Base-by-base conservation (phyloP, 2,113 vertebrate genomes). In the Rhodinocichla rosea region DNA sequence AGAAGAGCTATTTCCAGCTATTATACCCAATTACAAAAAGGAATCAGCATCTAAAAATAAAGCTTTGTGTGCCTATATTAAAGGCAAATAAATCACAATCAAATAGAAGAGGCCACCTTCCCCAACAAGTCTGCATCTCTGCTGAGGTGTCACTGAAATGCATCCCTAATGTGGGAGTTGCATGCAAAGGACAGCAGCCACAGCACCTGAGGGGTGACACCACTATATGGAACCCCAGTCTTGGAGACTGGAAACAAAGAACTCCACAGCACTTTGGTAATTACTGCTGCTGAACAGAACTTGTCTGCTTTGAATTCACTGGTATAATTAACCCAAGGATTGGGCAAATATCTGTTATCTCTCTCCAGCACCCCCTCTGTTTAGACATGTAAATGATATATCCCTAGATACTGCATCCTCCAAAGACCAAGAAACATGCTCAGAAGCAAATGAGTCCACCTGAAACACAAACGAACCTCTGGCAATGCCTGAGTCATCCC, bases 1-100 rank as follows among this genome's bases (percentile, higher is more conserved):
- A 78, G 73, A 84, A 93, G 71, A 93, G 77, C 73, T 90, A 89
- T 93, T 96, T 90, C 69, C 69, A 90, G 77, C 64, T 57, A 82
- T 92, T 89, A 68, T 52, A 83, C 37, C 88, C 52, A 96, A 96
- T 96, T 95, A 92, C 80, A 92, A 91, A 92, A 94, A 94, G 40
- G n/a, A 95, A 81, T 30, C 80, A 23, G 56, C 55, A 71, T 68
- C 92, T 93, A 94, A 94, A 96, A 95, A 96, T 95, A 94, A 95
- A 84, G n/a, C 60, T 92, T 78, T 0, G 24, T 90, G 62, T 84
- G 57, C 53, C 80, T 89, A 81, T 39, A 94, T 87, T 92, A 92
- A 88, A 92, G 64, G 64, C 65, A 75, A 62, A 79, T 71, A 96
- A 96, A 89, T 93, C 90, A 87, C 83, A 89, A 93, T 45, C 83